Percentiles rank a stretch among this genome's conserved stretches.
Evolutionary conservation across 2,888 invertebrate species (phyloP).

Genomic region (Drosophila testacea): DNA sequence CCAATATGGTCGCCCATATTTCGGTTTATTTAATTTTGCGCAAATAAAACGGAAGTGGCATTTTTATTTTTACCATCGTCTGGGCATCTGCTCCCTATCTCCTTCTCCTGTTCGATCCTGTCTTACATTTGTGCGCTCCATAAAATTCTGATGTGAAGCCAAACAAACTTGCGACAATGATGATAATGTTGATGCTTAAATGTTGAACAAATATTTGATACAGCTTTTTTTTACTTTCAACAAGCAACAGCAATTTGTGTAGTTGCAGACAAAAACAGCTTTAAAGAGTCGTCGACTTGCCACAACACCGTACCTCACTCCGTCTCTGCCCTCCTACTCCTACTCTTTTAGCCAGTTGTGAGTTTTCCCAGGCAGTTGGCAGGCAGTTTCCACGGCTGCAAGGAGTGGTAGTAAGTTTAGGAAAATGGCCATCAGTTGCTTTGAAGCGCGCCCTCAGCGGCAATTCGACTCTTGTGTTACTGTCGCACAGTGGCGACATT

Average conservation of each 20-base stretch:
- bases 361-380: slow-evolving; percentile 64
- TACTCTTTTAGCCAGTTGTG: slow-evolving; percentile 55
- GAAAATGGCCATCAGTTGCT: slow-evolving; percentile 71
- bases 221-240: slow-evolving; percentile 46
- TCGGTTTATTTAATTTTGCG: slow-evolving; percentile 82
- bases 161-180: slow-evolving; percentile 76
- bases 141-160: slow-evolving; percentile 75
- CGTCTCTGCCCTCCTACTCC: background rate
- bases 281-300: slow-evolving; percentile 58
- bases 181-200: slow-evolving; percentile 65
- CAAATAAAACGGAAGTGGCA: slow-evolving; percentile 82
- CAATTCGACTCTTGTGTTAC: slow-evolving; percentile 42
- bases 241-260: slow-evolving; percentile 73
- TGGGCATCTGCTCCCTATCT: background rate
- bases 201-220: slow-evolving; percentile 65
- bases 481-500: background rate
- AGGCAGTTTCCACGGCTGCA: slow-evolving; percentile 1
- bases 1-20: slow-evolving; percentile 80
- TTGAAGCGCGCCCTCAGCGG: slow-evolving; percentile 32
- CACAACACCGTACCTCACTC: background rate
- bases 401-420: slow-evolving; percentile 12
- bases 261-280: slow-evolving; percentile 47
- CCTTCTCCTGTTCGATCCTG: slow-evolving; percentile 47
- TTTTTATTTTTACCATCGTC: slow-evolving; percentile 70
- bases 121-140: slow-evolving; percentile 75